phyloP scores from a whole-genome alignment of 2,888 invertebrate genomes.

The Andrena bicolor region DNA sequence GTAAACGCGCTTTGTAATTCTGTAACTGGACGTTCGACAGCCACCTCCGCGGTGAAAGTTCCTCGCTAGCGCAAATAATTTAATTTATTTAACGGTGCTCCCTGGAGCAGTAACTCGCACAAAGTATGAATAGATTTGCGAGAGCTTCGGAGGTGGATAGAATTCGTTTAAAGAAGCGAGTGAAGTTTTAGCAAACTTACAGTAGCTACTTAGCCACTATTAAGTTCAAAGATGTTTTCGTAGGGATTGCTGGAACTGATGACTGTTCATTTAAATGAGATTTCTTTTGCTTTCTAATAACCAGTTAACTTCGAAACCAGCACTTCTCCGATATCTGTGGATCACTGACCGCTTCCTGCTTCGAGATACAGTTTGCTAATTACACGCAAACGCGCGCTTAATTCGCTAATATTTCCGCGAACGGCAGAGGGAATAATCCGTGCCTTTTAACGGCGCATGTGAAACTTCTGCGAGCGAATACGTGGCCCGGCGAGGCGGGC shows the following conservation, averaged over 20 bases:
- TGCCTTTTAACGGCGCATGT: background rate
- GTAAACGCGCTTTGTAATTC: slow-evolving; percentile 5
- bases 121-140: background rate
- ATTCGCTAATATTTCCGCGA: background rate
- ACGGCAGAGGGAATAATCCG: background rate
- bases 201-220: no score
- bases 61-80: background rate
- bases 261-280: no score
- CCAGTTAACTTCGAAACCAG: no score
- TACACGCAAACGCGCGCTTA: background rate
- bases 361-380: no score
- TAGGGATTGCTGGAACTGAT: no score
- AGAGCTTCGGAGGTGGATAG: background rate
- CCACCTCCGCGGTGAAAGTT: background rate
- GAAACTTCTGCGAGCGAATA: background rate
- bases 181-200: no score
- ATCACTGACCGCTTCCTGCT: no score
- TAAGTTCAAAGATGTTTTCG: no score
- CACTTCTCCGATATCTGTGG: no score
- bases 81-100: background rate
- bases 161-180: background rate
- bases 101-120: background rate
- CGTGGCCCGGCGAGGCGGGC: background rate
- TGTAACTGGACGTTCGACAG: background rate
- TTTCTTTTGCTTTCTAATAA: no score